Evolutionary conservation across 2,888 invertebrate genomes (phyloP).

Genomic region (Dendrolimus pini): DNA sequence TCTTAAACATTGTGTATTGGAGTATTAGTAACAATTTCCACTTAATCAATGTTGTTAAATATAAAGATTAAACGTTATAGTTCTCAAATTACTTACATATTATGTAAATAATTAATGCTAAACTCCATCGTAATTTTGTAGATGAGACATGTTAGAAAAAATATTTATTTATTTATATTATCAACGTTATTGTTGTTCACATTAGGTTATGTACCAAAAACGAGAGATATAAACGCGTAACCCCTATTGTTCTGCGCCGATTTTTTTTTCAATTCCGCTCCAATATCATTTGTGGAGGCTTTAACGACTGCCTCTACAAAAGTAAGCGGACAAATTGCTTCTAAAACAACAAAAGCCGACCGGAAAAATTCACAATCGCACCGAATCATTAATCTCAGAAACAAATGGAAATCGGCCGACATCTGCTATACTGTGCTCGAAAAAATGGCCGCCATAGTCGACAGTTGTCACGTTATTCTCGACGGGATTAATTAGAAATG

Average conservation of each 20-base stretch:
- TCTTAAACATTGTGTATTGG: too few species aligned
- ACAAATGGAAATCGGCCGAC: constrained; percentile 77
- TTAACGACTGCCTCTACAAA: constrained; percentile 71
- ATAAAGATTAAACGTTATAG: too few species aligned
- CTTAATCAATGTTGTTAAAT: too few species aligned
- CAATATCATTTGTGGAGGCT: constrained; percentile 67
- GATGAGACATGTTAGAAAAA: too few species aligned
- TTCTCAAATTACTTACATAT: too few species aligned
- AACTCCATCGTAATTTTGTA: too few species aligned
- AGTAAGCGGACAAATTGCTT: constrained; percentile 76
- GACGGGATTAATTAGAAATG: constrained; percentile 77
- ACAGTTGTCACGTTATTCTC: constrained; percentile 78
- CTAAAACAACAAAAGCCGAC: constrained; percentile 77
- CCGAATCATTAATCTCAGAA: constrained; percentile 77
- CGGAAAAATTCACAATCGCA: constrained; percentile 76
- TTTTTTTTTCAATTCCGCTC: constrained; percentile 50
- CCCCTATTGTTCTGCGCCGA: constrained; percentile 33
- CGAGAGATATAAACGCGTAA: constrained; percentile 12
- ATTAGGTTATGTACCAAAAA: background rate
- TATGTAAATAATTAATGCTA: too few species aligned
- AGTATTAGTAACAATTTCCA: too few species aligned
- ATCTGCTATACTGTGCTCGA: constrained; percentile 69
- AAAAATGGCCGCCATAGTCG: constrained; percentile 73
- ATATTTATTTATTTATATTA: too few species aligned
- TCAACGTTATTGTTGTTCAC: too few species aligned